Percentiles rank a stretch among this genome's conserved stretches.
Evolutionary conservation across 2,113 vertebrate species (phyloP).

Genomic region (Clarias magur): DNA sequence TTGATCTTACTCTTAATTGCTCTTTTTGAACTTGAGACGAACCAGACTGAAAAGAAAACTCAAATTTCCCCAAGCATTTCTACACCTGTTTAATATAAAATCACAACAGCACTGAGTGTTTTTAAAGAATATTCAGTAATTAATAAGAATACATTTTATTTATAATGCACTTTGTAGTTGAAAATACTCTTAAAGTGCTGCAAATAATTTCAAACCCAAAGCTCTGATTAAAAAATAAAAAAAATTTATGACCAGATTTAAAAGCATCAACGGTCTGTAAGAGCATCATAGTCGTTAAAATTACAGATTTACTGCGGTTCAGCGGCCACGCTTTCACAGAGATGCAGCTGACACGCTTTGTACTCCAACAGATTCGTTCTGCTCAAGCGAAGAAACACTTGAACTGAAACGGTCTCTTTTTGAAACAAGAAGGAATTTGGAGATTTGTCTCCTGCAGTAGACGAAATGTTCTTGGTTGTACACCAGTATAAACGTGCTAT

Average conservation of each 20-base stretch:
- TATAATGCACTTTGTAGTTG: no score
- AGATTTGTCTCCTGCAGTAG: slow-evolving; percentile 18
- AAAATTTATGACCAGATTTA: no score
- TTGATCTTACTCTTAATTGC: slow-evolving; percentile 32
- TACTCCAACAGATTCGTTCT: neutral
- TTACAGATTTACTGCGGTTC: neutral
- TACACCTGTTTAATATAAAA: neutral
- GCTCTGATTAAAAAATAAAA: no score
- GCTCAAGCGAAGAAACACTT: neutral
- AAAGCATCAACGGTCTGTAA: neutral
- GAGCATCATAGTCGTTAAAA: neutral
- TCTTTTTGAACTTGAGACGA: neutral
- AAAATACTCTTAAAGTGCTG: no score
- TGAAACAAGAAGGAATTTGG: slow-evolving; percentile 3
- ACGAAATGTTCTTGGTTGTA: slow-evolving; percentile 36
- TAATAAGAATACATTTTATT: no score
- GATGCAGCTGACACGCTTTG: slow-evolving; percentile 2
- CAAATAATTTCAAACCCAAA: no score
- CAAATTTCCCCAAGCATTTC: neutral
- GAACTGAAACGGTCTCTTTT: slow-evolving; percentile 6
- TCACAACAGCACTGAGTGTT: neutral
- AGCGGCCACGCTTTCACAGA: slow-evolving; percentile 4
- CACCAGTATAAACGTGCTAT: slow-evolving; percentile 25
- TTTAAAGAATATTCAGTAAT: neutral
- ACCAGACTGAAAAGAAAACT: neutral